Base-by-base conservation (phyloP, 1,140 invertebrate genomes). In the Atopsyche davidsoni region DNA sequence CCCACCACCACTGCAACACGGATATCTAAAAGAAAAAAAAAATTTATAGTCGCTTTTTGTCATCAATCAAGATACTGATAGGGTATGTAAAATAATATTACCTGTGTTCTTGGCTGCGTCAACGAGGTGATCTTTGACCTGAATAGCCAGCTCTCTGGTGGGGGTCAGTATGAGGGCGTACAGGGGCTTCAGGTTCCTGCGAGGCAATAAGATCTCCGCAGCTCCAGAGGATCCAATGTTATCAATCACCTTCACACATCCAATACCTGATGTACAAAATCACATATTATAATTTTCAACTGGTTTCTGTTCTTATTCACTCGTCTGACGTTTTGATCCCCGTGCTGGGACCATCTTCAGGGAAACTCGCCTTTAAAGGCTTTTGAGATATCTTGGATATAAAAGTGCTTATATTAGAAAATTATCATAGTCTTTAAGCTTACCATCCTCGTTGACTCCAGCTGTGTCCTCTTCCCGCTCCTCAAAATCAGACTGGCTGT, bases 141-240 rank as follows among this genome's bases (percentile, higher is more conserved):
- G 95, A 46, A 97, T 82, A 0, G 94, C 95, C 39, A 98, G 72
- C 68, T 99, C 96, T 67, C 96, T 79, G 0, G 95, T 99, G 3
- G 96, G 96, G 9, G 94, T 93, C 22, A 98, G 63, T 51, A 98
- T 85, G 4, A 98, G 69, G 4, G 88, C 90, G 65, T 85, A 86
- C 10, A 92, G 61, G 1, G 82, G 79, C 46, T 78, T 77, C 32
- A 58, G 24, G 19, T 31, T 36, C 19, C 62, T 62, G 25, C 64
- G 67, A 58, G 60, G 68, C 1, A 60, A 36, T n/a, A 60, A 51
- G 1, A 60, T 56, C n/a, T 25, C 24, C 7, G 44, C n/a, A 17
- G 59, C 60, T 1, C 60, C 63, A 0, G 65, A 62, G n/a, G 79
- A 63, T 19, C 78, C 61, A 19, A 77, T 62, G 62, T 82, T 65